Evolutionary conservation across 1,140 invertebrate genomes (phyloP), one percentile per base, ranked within the genome.

Genomic region (Polypedilum pembai): DNA sequence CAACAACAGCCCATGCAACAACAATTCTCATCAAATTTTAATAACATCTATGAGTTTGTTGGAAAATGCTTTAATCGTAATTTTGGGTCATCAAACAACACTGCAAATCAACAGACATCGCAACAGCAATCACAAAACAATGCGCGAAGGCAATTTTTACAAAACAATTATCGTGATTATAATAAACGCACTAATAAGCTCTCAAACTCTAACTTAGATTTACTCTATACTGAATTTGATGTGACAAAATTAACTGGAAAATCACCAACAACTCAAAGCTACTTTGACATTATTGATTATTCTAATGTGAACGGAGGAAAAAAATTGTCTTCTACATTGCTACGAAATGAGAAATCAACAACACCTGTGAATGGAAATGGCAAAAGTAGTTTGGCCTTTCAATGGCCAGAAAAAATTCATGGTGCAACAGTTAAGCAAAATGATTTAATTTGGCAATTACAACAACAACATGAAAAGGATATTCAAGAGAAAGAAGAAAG

Each of bases 321-420:
- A 73, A 33, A 21, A 8, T 65, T 7, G 12, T 5, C 12, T 41
- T 40, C 66, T 8, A 18, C 24, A 74, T 24, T n/a, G 40, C 40
- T 18, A n/a, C 73, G 18, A 8, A 21, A 40, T 74, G 41, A 41
- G 17, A 10, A 56, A 8, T 21, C 17, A 8, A 41, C 15, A 5
- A 17, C 18, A 40, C 63, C 74, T 41, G 41, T 40, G 72, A 75
- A 41, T n/a, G 12, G 15, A 17, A 63, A 66, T 66, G 73, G 78
- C 0, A 77, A 78, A 73, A 76, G 78, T 1, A 33, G 5, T 33
- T 18, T 78, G 80, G 24, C 0, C 45, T 82, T 82, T 65, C 81
- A 82, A 20, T 82, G 81, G 81, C 81, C 81, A 0, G 81, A 82
- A 76, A 81, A 82, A 76, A 82, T 82, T 76, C 81, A 81, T 73